A percentile compares a stretch with the other conserved stretches of the same genome.
Conservation (phyloP, 2,113 vertebrate species). For the Psettodes erumei region DNA sequence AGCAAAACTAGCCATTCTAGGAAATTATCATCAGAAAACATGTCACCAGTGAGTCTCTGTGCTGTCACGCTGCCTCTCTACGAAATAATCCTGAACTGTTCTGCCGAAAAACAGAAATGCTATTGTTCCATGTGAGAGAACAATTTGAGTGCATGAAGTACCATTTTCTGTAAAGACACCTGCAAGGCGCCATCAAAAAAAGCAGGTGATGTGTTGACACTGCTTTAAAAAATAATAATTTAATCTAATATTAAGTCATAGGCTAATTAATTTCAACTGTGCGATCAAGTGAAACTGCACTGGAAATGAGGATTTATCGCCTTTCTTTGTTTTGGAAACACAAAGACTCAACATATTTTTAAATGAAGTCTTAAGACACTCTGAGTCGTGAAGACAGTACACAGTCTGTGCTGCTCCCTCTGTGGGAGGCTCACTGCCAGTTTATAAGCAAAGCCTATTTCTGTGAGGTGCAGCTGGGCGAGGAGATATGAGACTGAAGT, state of each 20-base stretch:
- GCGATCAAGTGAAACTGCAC: neutral
- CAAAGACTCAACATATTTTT: constrained; percentile 49
- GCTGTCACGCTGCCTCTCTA: too few species aligned
- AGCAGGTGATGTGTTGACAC: too few species aligned
- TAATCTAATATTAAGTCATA: neutral
- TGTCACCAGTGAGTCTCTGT: too few species aligned
- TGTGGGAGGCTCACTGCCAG: constrained; percentile 25
- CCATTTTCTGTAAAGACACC: neutral
- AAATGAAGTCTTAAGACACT: neutral
- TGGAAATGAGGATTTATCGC: neutral
- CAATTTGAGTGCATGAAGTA: too few species aligned
- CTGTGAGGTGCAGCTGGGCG: constrained; percentile 75
- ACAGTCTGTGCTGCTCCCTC: constrained; percentile 24
- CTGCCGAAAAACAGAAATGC: too few species aligned
- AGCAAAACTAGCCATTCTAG: too few species aligned
- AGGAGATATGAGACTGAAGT: constrained; percentile 71
- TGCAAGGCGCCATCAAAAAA: neutral
- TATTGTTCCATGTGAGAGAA: too few species aligned
- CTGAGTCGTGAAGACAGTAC: constrained; percentile 40
- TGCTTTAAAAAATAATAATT: neutral
- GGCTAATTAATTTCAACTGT: too few species aligned
- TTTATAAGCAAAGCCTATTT: constrained; percentile 77
- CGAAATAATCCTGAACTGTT: too few species aligned
- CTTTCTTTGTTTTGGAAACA: constrained; percentile 22
- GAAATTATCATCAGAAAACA: too few species aligned